Conservation (phyloP, 2,888 invertebrate genomes). For the Chrysodeixis includens region DNA sequence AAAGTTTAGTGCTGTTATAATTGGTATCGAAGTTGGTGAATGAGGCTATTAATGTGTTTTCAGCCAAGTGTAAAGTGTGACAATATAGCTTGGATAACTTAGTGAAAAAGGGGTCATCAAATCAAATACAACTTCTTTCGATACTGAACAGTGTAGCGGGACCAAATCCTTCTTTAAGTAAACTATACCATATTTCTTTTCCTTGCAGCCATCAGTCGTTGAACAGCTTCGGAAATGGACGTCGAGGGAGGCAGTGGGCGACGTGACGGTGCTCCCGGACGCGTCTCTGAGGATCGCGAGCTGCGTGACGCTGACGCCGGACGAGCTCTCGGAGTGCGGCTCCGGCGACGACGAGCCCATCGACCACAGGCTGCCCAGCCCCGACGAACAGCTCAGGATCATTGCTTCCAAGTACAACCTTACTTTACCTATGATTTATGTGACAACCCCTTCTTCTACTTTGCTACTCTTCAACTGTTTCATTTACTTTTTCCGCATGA, state of each 20-base stretch:
- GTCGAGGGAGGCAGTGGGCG: constrained; percentile 94
- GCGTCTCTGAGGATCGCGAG: constrained; percentile 92
- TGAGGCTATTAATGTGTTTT: background rate
- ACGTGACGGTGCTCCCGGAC: constrained; percentile 94
- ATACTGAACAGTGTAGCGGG: no score
- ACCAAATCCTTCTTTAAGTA: no score
- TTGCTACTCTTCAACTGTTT: no score
- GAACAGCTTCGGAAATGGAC: constrained; percentile 96
- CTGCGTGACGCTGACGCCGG: constrained; percentile 84
- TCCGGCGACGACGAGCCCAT: constrained; percentile 92
- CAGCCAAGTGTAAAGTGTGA: background rate
- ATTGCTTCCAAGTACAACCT: constrained; percentile 93
- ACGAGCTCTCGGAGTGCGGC: constrained; percentile 87
- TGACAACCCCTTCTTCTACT: no score
- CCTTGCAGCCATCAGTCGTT: constrained; percentile 93
- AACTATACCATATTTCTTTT: background rate
- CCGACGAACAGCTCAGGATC: constrained; percentile 95
- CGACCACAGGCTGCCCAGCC: constrained; percentile 96
- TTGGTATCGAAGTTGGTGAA: background rate
- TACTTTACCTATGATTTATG: constrained; percentile 3
- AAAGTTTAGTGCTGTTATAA: background rate
- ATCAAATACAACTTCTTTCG: background rate
- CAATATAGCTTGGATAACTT: background rate
- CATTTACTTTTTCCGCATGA: no score
- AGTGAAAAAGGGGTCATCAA: background rate